Evolutionary conservation across 2,888 invertebrate species (phyloP), one percentile per base, ranked within the genome.

Genomic region (Metacarcinus magister): DNA sequence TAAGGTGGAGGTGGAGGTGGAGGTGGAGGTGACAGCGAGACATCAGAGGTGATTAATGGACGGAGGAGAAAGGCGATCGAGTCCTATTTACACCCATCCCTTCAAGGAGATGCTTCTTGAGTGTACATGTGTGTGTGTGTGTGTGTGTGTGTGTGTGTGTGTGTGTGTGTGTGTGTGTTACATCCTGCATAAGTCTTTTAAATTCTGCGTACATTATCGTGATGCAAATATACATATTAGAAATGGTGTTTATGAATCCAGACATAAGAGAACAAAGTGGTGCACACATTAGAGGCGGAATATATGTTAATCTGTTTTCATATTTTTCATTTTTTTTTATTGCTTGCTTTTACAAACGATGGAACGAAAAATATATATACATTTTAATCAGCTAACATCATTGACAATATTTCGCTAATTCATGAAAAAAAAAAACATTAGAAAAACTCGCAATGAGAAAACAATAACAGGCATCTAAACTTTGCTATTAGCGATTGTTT

Each of bases 121-220:
- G 75, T 28, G 28, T 28, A 23, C 67, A 67, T 67, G 67, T 67
- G 4, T n/a, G 67, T 67, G 67, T 67, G 67, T 67, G 67, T 67
- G 67, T 67, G 67, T 67, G 67, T 75, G 75, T 75, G 75, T 75
- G 75, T 75, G 75, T 75, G 75, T 75, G 82, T 82, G 82, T 82
- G 82, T 82, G 82, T 82, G 82, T 82, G 82, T 82, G 75, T 75
- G 75, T 75, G 75, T 75, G 75, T 75, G 75, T 75, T 2, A 10
- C 60, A 60, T 60, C 60, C 23, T 60, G 23, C 60, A 60, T 75
- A 28, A 75, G 28, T n/a, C n/a, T 28, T n/a, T 75, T 28, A 7
- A 75, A 2, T 28, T 28, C 7, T 75, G 75, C 28, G 4, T 75
- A 75, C n/a, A 75, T 28, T 75, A 75, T 75, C n/a, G 75, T 75